Conservation (phyloP, 2,113 vertebrate species). For the Ceyx margarethae region DNA sequence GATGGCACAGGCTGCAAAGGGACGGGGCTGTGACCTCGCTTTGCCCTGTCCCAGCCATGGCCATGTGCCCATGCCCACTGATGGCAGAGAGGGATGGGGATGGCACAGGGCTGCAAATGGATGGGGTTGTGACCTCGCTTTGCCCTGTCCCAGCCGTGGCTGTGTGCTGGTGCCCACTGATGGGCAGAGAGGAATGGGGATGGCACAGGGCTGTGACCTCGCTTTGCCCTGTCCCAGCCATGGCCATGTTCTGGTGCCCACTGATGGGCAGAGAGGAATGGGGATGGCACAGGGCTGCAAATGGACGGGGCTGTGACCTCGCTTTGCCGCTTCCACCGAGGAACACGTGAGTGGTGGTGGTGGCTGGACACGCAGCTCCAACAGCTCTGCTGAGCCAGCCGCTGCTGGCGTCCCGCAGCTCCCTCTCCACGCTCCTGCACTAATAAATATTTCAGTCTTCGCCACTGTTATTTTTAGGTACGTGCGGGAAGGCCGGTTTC, state of each 20-base stretch:
- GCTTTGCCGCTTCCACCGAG: accelerated
- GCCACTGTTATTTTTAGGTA: constrained; percentile 68
- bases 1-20: accelerated
- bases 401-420: not conserved
- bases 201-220: accelerated
- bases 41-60: accelerated
- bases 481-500: constrained; percentile 75
- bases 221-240: accelerated
- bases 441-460: constrained; percentile 33
- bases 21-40: accelerated
- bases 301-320: accelerated
- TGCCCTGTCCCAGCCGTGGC: accelerated
- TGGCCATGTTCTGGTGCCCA: accelerated
- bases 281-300: not conserved
- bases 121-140: accelerated
- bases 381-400: not conserved
- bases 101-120: not conserved
- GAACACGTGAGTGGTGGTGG: accelerated
- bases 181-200: not conserved
- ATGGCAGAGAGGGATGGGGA: not conserved
- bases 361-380: accelerated
- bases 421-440: not conserved
- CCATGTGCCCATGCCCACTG: accelerated
- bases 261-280: not conserved
- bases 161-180: accelerated